Evolutionary conservation across 1,140 invertebrate species (phyloP), one percentile per base, ranked within the genome.

Genomic region (Augochlora pura): DNA sequence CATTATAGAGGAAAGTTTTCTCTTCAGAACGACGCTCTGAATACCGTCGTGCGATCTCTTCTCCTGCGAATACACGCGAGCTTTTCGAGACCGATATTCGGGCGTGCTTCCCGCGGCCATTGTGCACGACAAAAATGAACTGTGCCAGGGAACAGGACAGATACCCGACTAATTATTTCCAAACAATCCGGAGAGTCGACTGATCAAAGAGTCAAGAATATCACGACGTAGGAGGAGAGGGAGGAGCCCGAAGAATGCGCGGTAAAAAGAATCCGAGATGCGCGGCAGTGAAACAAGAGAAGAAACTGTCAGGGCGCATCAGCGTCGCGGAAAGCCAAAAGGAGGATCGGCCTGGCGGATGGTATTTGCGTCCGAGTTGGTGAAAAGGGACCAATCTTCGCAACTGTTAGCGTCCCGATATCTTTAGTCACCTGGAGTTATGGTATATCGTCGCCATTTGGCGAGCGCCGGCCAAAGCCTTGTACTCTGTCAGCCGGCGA

Each of bases 351-450:
- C 42, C 10, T 46, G 10, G 52, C 25, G 6, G 59, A 8, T 14
- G n/a, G 38, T 63, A 63, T 77, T 69, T 72, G 68, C 75, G 64
- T 77, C 60, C 54, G 42, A 54, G 59, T 54, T 42, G 42, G 32
- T 32, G 78, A 42, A 69, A 82, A 77, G n/a, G 75, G 46, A 32
- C 57, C 69, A 49, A 82, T 72, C 39, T 73, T 59, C 32, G 14
- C 14, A 46, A 32, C 16, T 27, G 39, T 81, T 71, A 67, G 25
- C 54, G 27, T 57, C 65, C 7, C 39, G 62, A 81, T 82, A 66
- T 82, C 67, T 68, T 83, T 77, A 83, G n/a, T 68, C 68, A 77
- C 66, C 68, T 59, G 49, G 23, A 83, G 39, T 78, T 69, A 68
- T 62, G 54, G 38, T 67, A 42, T 65, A 81, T 63, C 60, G 23